Percentiles rank a stretch among this genome's conserved stretches.
These are phyloP conservation scores for Girardinus metallicus DNA, from an alignment of 2,797 vertebrate species.

Conservation along the genomic window DNA sequence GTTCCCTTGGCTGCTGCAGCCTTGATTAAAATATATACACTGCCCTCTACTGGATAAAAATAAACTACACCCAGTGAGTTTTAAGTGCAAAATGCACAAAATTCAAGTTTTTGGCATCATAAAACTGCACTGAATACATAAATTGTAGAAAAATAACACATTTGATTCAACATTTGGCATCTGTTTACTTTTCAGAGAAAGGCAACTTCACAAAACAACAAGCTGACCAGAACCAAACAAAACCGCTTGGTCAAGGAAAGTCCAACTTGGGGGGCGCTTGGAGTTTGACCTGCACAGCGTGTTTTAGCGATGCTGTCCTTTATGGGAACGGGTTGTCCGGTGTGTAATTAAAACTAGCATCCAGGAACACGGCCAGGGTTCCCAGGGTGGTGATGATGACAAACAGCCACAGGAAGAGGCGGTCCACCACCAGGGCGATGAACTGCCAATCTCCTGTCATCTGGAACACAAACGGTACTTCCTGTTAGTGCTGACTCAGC, in stretches of 20 bases:
- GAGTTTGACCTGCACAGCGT: background rate
- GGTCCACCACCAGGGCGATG: conserved; percentile 83
- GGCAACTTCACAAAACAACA: background rate
- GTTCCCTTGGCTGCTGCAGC: background rate
- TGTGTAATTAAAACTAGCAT: conserved; percentile 85
- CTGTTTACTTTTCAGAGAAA: background rate
- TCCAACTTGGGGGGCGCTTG: conserved; percentile 25
- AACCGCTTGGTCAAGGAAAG: conserved; percentile 49
- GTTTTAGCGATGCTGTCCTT: conserved; percentile 7
- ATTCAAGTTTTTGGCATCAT: conserved; percentile 41
- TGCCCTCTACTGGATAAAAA: conserved; percentile 47
- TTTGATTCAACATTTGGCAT: background rate
- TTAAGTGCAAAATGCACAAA: conserved; percentile 17
- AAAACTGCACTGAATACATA: background rate
- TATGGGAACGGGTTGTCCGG: conserved; percentile 81
- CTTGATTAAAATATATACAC: background rate
- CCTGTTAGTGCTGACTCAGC: conserved; percentile 46
- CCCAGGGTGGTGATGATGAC: conserved; percentile 83
- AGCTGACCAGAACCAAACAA: conserved; percentile 24
- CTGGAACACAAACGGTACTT: conserved; percentile 59
- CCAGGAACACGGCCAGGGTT: conserved; percentile 84
- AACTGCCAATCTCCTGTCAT: conserved; percentile 86
- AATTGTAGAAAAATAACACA: background rate
- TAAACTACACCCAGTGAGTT: no score
- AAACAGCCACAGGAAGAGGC: conserved; percentile 85